Percentiles rank a stretch among this genome's conserved stretches.
Conservation (phyloP, 2,888 invertebrate genomes). For the Pantelozetes paolii region DNA sequence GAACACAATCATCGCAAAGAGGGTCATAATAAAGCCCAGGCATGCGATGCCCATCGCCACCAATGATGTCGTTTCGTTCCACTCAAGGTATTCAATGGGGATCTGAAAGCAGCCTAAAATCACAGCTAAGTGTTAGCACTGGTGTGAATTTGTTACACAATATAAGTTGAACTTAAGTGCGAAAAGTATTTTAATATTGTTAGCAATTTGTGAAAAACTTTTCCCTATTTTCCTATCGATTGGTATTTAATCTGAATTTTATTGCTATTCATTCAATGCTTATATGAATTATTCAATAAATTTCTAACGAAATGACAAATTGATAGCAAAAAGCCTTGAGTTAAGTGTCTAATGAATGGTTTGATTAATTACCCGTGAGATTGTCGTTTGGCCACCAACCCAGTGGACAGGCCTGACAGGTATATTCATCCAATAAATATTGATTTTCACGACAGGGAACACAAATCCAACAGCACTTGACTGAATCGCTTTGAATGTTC, state of each 20-base stretch:
- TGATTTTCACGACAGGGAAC: constrained; percentile 64
- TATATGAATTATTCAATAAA: not conserved
- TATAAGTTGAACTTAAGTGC: too few relatives aligned
- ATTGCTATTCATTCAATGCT: not conserved
- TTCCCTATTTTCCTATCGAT: not conserved
- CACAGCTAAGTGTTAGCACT: too few relatives aligned
- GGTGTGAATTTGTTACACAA: too few relatives aligned
- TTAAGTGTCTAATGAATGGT: not conserved
- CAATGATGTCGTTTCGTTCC: constrained; percentile 63
- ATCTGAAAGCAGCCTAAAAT: constrained; percentile 59
- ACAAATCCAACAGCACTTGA: constrained; percentile 72
- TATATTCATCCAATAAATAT: constrained; percentile 60
- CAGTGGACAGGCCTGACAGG: constrained; percentile 61
- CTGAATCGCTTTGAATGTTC: constrained; percentile 61
- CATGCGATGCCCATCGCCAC: constrained; percentile 67
- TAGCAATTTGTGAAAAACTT: not conserved
- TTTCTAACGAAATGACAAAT: not conserved
- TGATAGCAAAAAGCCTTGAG: not conserved
- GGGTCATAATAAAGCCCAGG: constrained; percentile 73
- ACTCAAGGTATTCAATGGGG: constrained; percentile 61
- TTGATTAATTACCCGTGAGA: constrained; percentile 58
- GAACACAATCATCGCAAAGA: constrained; percentile 74
- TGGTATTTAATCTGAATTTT: too few relatives aligned
- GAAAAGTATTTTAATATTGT: not conserved
- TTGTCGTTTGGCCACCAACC: constrained; percentile 64